These are phyloP conservation scores for Pogonomyrmex barbatus DNA, from an alignment of 1,140 invertebrate genomes.

Conservation along the genomic window DNA sequence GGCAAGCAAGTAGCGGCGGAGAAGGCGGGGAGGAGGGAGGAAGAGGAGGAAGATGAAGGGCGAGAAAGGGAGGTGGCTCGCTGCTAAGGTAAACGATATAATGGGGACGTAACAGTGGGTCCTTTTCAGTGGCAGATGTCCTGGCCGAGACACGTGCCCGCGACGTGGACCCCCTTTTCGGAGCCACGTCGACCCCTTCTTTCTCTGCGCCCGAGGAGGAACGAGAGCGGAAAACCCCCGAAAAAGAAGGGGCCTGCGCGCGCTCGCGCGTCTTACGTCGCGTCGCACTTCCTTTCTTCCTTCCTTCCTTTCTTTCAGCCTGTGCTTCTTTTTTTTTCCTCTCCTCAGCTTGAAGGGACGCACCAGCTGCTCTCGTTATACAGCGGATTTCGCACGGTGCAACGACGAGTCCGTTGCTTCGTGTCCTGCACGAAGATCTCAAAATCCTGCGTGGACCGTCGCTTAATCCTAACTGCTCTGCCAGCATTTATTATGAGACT, in stretches of 20 bases:
- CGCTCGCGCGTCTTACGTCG: conserved; percentile 30
- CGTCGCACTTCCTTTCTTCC: conserved; percentile 15
- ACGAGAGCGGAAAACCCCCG: conserved; percentile 64
- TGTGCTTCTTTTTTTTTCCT: conserved; percentile 53
- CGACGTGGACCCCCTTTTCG: conserved; percentile 62
- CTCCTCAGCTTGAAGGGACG: conserved; percentile 21
- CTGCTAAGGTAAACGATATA: conserved; percentile 83
- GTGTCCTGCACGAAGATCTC: conserved; percentile 22
- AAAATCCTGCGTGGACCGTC: conserved; percentile 4
- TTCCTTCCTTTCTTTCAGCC: conserved; percentile 35
- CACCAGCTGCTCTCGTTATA: conserved; percentile 71
- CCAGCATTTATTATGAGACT: not conserved
- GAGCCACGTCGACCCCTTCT: conserved; percentile 50
- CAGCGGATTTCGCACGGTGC: conserved; percentile 62
- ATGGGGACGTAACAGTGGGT: conserved; percentile 81
- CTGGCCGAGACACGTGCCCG: conserved; percentile 82
- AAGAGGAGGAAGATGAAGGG: conserved; percentile 55
- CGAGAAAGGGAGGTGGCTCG: conserved; percentile 71
- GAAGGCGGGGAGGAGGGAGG: conserved; percentile 37
- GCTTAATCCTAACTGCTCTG: not conserved
- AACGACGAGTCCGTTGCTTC: conserved; percentile 36
- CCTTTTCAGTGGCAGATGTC: conserved; percentile 84
- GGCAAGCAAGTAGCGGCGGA: conserved; percentile 62
- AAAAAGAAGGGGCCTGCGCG: conserved; percentile 36
- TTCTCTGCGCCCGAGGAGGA: conserved; percentile 33